These are phyloP conservation scores for Callipepla californica DNA, from an alignment of 2,113 vertebrate species.

Conservation along the genomic window DNA sequence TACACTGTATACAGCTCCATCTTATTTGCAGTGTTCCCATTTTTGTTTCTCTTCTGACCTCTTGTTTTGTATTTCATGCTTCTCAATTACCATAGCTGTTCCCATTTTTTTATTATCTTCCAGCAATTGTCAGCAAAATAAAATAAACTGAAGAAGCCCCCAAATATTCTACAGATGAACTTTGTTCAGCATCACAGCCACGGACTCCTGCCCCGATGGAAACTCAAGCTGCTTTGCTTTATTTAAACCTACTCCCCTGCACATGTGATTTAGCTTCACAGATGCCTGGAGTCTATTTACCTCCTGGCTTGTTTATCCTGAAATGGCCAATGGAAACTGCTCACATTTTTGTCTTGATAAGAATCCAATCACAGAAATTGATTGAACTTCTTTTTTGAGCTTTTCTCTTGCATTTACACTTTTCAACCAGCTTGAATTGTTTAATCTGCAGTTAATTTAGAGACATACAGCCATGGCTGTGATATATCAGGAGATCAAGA, in stretches of 20 bases:
- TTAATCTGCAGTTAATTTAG: constrained; percentile 80
- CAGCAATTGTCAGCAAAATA: not conserved
- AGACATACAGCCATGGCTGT: constrained; percentile 59
- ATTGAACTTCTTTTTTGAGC: constrained; percentile 48
- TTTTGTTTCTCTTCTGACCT: constrained; percentile 24
- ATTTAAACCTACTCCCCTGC: constrained; percentile 58
- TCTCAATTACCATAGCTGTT: constrained; percentile 11
- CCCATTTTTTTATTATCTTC: not conserved
- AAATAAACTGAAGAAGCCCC: not conserved
- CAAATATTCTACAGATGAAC: constrained; percentile 20
- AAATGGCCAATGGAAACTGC: constrained; percentile 50
- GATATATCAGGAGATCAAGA: constrained; percentile 76
- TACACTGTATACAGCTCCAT: not conserved
- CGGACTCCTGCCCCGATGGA: not conserved
- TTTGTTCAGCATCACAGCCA: not conserved
- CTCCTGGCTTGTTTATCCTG: constrained; percentile 58
- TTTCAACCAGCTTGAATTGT: constrained; percentile 71
- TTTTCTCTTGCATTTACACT: constrained; percentile 55
- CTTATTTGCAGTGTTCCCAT: not conserved
- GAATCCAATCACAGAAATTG: constrained; percentile 54
- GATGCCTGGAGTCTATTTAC: constrained; percentile 30
- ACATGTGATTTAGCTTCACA: constrained; percentile 10
- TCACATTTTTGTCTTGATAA: constrained; percentile 66
- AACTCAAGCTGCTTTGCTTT: constrained; percentile 56
- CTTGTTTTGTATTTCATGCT: not conserved